phyloP scores from a whole-genome alignment of 1,140 invertebrate species.

The Globodera rostochiensis region DNA sequence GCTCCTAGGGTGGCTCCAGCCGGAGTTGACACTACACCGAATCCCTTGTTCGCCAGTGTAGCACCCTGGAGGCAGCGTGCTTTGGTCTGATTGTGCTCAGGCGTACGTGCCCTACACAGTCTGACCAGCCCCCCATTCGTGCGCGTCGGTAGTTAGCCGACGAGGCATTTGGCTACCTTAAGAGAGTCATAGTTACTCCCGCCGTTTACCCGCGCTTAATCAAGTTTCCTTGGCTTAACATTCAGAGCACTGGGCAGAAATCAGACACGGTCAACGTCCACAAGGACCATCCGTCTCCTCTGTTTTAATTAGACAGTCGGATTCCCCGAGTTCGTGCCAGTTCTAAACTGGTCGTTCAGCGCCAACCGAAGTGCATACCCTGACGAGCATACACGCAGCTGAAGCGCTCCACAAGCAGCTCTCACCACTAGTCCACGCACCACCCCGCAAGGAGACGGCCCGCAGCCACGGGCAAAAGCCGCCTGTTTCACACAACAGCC shows the following conservation, averaged over 20 bases:
- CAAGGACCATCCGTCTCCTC: conserved; percentile 79
- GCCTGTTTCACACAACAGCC: conserved; percentile 66
- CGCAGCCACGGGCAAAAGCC: conserved; percentile 47
- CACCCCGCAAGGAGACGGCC: conserved; percentile 56
- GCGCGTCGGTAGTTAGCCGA: conserved; percentile 67
- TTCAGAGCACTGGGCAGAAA: conserved; percentile 82
- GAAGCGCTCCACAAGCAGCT: conserved; percentile 58
- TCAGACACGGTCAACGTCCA: conserved; percentile 77
- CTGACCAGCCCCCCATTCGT: too few species aligned
- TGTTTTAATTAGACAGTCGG: conserved; percentile 80
- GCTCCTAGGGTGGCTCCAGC: too few species aligned
- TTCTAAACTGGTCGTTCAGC: conserved; percentile 77
- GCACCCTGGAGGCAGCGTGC: too few species aligned
- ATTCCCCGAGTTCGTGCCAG: conserved; percentile 79
- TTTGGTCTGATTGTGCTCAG: too few species aligned
- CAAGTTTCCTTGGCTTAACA: conserved; percentile 77
- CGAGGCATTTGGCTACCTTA: too few species aligned
- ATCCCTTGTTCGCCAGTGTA: too few species aligned
- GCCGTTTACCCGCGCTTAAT: conserved; percentile 78
- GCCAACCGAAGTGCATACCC: conserved; percentile 61
- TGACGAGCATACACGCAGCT: conserved; percentile 43
- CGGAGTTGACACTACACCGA: too few species aligned
- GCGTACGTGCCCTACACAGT: too few species aligned
- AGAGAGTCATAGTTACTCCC: conserved; percentile 78
- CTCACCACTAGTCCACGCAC: conserved; percentile 58